Conservation (phyloP, 2,888 invertebrate genomes). For the Barypeithes pellucidus region DNA sequence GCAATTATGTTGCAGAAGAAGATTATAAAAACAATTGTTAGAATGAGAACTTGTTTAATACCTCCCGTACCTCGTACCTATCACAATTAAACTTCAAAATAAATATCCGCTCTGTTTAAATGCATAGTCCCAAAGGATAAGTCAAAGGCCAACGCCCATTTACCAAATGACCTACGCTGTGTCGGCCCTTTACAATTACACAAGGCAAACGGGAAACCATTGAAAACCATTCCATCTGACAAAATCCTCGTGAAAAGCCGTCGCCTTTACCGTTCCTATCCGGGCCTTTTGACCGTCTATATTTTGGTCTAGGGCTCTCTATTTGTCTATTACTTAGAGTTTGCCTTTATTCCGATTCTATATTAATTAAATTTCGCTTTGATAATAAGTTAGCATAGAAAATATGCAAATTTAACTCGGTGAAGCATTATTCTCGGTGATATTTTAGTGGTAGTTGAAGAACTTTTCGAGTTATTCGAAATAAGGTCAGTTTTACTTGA, state of each 20-base stretch:
- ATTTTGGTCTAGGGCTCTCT: constrained; percentile 35
- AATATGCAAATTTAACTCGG: neutral
- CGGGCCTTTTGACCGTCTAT: constrained; percentile 34
- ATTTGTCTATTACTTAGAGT: constrained; percentile 27
- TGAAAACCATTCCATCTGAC: constrained; percentile 21
- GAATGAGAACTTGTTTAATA: no score
- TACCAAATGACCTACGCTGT: neutral
- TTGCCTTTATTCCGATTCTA: constrained; percentile 24
- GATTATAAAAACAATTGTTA: no score
- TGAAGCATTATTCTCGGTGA: neutral
- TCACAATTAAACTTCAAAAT: no score
- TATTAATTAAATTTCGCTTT: constrained; percentile 34
- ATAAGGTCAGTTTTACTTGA: no score
- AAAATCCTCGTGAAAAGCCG: constrained; percentile 21
- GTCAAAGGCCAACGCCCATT: neutral
- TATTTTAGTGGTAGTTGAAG: neutral
- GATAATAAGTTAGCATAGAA: neutral
- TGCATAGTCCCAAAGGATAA: constrained; percentile 2
- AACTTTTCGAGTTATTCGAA: neutral
- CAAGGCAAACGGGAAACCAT: neutral
- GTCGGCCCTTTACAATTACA: constrained; percentile 3
- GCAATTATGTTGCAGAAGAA: no score
- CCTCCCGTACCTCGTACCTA: no score
- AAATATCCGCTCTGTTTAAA: neutral
- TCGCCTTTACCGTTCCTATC: constrained; percentile 24